Percentiles rank a stretch among this genome's conserved stretches.
phyloP scores from a whole-genome alignment of 2,113 vertebrate species.

The Jaculus jaculus region DNA sequence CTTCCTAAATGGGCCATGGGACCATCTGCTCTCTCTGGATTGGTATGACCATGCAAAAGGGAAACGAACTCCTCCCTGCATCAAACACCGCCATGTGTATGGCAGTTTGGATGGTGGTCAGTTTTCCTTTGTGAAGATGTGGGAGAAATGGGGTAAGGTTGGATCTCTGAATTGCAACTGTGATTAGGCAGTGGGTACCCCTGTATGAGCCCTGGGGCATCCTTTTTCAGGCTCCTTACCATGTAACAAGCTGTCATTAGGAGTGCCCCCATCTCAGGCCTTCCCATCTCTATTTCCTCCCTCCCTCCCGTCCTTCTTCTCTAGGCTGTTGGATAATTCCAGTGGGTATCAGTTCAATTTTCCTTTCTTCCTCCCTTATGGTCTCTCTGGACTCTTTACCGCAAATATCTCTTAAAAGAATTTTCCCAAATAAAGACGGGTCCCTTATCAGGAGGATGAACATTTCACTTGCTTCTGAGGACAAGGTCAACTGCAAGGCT shows the following conservation, averaged over 20 bases:
- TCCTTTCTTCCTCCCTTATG: background rate
- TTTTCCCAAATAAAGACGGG: background rate
- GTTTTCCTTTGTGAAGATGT: background rate
- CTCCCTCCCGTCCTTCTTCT: too few species aligned
- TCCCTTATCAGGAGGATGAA: background rate
- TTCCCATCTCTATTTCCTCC: background rate
- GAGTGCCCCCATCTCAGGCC: too few species aligned
- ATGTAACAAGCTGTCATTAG: background rate
- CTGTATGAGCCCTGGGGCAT: background rate
- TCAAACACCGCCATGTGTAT: rapidly evolving
- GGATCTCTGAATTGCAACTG: background rate
- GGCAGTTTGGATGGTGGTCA: background rate
- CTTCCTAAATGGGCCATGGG: background rate
- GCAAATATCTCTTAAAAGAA: background rate
- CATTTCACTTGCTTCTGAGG: background rate
- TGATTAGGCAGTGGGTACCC: background rate
- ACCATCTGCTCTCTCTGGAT: background rate
- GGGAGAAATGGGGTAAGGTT: background rate
- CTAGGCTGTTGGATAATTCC: background rate
- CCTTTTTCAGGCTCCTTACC: background rate
- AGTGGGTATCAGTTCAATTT: background rate
- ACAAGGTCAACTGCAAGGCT: background rate
- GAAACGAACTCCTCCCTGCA: background rate
- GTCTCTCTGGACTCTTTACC: background rate
- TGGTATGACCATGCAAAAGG: background rate